Evolutionary conservation across 2,113 vertebrate species (phyloP).

Genomic region (Acanthochromis polyacanthus): DNA sequence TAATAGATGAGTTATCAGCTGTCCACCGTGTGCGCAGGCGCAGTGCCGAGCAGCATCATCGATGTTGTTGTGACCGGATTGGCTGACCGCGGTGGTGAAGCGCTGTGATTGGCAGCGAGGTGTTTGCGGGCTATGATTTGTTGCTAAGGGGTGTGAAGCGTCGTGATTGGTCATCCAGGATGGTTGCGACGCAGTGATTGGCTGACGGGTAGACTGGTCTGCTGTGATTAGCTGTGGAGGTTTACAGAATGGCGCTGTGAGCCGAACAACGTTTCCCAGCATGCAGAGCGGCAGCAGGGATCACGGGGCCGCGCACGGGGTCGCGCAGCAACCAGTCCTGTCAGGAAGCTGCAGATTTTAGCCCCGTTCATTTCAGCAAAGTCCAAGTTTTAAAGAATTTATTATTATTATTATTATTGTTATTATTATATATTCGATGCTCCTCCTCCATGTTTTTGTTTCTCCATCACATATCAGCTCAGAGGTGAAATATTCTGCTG

Average conservation of each 20-base stretch:
- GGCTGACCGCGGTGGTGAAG: conserved; percentile 2
- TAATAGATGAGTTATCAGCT: conserved; percentile 93
- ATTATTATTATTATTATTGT: no score
- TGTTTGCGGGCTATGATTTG: conserved; percentile 39
- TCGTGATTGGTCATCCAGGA: conserved; percentile 31
- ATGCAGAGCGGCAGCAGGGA: conserved; percentile 21
- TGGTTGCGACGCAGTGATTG: neutral
- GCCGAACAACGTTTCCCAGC: conserved; percentile 57
- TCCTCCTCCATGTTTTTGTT: no score
- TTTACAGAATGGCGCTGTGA: conserved; percentile 7
- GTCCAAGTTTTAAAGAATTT: no score
- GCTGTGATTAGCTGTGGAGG: conserved; percentile 37
- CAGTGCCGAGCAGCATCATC: conserved; percentile 81
- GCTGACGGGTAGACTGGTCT: neutral
- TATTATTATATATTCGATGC: no score
- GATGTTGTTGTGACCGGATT: conserved; percentile 87
- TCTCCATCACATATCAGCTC: no score
- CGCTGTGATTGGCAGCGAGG: conserved; percentile 43
- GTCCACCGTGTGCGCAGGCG: conserved; percentile 88
- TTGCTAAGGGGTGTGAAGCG: neutral
- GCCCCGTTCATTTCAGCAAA: no score
- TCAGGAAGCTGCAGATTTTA: no score
- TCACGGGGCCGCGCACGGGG: no score
- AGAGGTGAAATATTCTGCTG: no score
- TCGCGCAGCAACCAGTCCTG: no score